Evolutionary conservation across 1,140 invertebrate genomes (phyloP), one percentile per base, ranked within the genome.

Genomic region (Holcopasites calliopsidis): DNA sequence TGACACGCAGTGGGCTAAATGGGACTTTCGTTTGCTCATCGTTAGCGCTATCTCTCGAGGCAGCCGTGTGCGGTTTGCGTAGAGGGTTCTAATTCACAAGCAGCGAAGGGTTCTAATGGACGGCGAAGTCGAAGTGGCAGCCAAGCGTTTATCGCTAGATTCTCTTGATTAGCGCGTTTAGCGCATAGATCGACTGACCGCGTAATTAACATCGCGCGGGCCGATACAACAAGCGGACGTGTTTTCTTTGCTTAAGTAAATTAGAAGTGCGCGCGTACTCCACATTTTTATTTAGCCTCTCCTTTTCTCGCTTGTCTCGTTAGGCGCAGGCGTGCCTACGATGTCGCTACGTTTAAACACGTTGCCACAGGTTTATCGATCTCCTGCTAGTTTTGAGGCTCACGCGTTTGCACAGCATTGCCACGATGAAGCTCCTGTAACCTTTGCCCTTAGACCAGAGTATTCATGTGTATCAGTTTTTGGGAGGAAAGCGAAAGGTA

Each of bases 161-260:
- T 69, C 62, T 72, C 69, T 76, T 72, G 76, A 68, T 87, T 87
- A 87, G 81, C 77, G 68, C 70, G 68, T 85, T 87, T 87, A 87
- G 76, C 85, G 80, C 76, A 23, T 65, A 60, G 78, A 73, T 77
- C 77, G 74, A 85, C 77, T 77, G 76, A 84, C 83, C 78, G 68
- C 73, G 71, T 81, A 85, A 86, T 86, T 76, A 83, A 78, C 73
- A 70, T 52, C 54, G 83, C 80, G 76, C 55, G 77, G 77, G 76
- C 75, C 77, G 69, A 80, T 85, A 84, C 82, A 84, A 84, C 75
- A 54, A 69, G 58, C 33, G 65, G 40, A 28, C 60, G 42, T 11
- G 60, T 47, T 31, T 31, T n/a, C n/a, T 77, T 70, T 55, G 55
- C 83, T 85, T n/a, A 86, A 87, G 76, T 76, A 71, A 87, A 80